These are phyloP conservation scores for Luperina testacea DNA, from an alignment of 2,888 invertebrate genomes.

Conservation along the genomic window DNA sequence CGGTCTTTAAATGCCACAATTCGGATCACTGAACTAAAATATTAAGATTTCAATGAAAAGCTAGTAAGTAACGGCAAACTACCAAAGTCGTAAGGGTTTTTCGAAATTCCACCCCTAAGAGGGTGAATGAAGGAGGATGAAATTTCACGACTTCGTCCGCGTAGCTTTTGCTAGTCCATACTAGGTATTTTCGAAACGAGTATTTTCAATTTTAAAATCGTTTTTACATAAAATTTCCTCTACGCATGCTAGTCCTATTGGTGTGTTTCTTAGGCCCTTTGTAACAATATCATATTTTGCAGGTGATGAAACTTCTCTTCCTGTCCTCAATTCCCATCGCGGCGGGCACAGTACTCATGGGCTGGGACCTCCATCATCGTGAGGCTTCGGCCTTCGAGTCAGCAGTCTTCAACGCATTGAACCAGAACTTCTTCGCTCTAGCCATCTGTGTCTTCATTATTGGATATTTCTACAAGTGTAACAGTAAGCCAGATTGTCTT, in stretches of 20 bases:
- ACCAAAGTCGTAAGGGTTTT: too few relatives aligned
- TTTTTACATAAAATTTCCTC: too few relatives aligned
- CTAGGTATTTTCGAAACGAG: too few relatives aligned
- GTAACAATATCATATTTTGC: constrained; percentile 50
- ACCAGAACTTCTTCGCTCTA: constrained; percentile 87
- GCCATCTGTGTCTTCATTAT: constrained; percentile 85
- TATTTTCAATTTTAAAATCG: too few relatives aligned
- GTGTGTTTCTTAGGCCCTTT: too few relatives aligned
- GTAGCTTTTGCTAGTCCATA: too few relatives aligned
- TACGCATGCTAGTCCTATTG: too few relatives aligned
- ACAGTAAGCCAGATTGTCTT: constrained; percentile 69
- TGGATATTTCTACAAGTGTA: constrained; percentile 84
- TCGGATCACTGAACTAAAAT: not conserved
- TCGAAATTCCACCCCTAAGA: too few relatives aligned
- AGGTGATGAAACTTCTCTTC: constrained; percentile 82
- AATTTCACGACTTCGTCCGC: too few relatives aligned
- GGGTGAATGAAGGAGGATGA: too few relatives aligned
- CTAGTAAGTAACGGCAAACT: not conserved
- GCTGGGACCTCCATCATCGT: constrained; percentile 86
- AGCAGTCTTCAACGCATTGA: constrained; percentile 84
- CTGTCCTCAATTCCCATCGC: constrained; percentile 82
- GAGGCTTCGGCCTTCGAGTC: constrained; percentile 84
- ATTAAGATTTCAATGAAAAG: too few relatives aligned
- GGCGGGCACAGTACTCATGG: constrained; percentile 82
- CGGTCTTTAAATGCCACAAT: too few relatives aligned